Conservation (phyloP, 35 echinoderm and acorn worm species). For the Hemicentrotus pulcherrimus region DNA sequence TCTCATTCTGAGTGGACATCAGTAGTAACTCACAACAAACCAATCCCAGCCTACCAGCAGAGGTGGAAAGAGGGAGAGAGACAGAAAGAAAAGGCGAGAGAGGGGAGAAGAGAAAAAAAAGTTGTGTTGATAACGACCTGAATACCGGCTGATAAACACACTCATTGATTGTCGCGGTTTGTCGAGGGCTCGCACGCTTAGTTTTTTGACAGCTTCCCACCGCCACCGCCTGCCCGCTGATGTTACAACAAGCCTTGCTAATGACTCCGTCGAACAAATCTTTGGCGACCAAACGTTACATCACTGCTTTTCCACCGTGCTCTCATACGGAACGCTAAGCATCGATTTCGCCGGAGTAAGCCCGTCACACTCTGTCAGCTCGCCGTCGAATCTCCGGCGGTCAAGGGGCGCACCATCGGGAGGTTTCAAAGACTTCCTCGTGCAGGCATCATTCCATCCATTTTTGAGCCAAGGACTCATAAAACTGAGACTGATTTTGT, state of each 20-base stretch:
- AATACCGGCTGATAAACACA: constrained; percentile 13
- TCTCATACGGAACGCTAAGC: background rate
- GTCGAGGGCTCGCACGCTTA: constrained; percentile 8
- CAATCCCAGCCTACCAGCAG: constrained; percentile 37
- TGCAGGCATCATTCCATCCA: background rate
- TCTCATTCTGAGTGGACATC: constrained; percentile 13
- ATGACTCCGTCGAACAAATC: background rate
- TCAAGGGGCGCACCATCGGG: background rate
- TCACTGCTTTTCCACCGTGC: background rate
- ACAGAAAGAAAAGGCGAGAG: background rate
- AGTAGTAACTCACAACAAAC: constrained; percentile 25
- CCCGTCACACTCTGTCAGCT: background rate
- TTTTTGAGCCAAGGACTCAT: background rate
- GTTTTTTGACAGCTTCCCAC: constrained; percentile 32
- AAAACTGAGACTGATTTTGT: background rate
- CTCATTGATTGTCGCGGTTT: constrained; percentile 28
- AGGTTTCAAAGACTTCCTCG: background rate
- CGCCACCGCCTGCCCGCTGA: constrained; percentile 4
- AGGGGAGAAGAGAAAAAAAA: background rate
- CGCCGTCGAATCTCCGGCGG: background rate
- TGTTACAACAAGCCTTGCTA: constrained; percentile 2
- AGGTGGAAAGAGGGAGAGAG: background rate
- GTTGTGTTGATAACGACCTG: background rate
- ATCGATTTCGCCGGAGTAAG: background rate
- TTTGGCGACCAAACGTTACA: constrained; percentile 1